Conservation (phyloP, 1,140 invertebrate genomes). For the Neelides sp. region DNA sequence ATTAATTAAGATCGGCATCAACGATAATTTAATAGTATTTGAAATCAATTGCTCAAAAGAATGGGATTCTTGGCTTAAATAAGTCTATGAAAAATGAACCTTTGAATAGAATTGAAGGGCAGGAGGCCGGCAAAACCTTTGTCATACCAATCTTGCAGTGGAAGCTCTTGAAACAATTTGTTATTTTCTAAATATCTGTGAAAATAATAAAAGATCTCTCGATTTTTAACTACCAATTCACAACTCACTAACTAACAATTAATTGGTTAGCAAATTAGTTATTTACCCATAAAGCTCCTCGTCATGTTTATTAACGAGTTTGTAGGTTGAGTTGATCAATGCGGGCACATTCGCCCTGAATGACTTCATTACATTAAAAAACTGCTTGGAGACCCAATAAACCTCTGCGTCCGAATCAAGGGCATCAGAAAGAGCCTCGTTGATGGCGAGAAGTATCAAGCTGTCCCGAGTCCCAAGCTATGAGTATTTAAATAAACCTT, state of each 20-base stretch:
- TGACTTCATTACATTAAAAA: constrained; percentile 52
- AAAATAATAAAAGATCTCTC: not conserved
- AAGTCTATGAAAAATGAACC: constrained; percentile 40
- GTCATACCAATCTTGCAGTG: constrained; percentile 60
- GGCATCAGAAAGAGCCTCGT: constrained; percentile 53
- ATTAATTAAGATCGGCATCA: too few species aligned
- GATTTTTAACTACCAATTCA: too few species aligned
- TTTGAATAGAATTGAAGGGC: constrained; percentile 58
- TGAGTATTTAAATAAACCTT: too few species aligned
- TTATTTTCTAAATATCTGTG: constrained; percentile 19
- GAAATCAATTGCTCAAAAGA: too few species aligned
- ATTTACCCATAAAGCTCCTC: constrained; percentile 43
- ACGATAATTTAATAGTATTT: too few species aligned
- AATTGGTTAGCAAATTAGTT: constrained; percentile 10
- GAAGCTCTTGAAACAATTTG: constrained; percentile 36
- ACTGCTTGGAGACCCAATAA: constrained; percentile 62
- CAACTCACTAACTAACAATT: too few species aligned
- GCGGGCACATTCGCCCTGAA: constrained; percentile 50
- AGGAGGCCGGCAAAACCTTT: constrained; percentile 66
- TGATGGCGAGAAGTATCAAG: constrained; percentile 43
- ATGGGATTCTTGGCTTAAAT: too few species aligned
- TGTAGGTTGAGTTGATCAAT: constrained; percentile 50
- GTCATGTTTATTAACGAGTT: constrained; percentile 58
- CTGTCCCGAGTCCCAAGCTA: constrained; percentile 11
- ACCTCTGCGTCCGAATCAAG: constrained; percentile 57